Percentiles rank a stretch among this genome's conserved stretches.
phyloP scores from a whole-genome alignment of 2,113 vertebrate genomes.

The Psilopogon haemacephalus region DNA sequence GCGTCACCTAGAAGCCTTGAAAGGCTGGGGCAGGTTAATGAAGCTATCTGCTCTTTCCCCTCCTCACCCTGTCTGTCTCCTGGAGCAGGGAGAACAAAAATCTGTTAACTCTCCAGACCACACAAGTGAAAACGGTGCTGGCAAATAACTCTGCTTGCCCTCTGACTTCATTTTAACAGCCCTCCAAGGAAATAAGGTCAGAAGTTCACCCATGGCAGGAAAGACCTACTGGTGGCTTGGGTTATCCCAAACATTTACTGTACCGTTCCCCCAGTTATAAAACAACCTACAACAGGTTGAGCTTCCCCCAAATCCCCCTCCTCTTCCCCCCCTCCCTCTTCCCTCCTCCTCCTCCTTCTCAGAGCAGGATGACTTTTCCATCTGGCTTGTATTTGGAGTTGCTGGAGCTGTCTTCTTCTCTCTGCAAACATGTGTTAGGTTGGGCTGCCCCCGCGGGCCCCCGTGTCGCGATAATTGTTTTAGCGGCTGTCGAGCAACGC shows the following conservation, averaged over 20 bases:
- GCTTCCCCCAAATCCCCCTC: too few relatives aligned
- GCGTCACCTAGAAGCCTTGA: background rate
- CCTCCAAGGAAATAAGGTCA: conserved; percentile 89
- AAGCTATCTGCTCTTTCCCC: conserved; percentile 29
- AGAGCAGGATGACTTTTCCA: conserved; percentile 74
- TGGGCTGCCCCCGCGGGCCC: conserved; percentile 65
- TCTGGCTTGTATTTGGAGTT: conserved; percentile 74
- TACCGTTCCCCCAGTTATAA: conserved; percentile 75
- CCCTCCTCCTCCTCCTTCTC: background rate
- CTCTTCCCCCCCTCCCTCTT: too few relatives aligned
- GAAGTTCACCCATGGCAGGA: conserved; percentile 91
- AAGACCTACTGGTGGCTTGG: conserved; percentile 80
- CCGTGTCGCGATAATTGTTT: conserved; percentile 73
- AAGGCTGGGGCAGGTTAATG: background rate
- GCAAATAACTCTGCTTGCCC: conserved; percentile 91
- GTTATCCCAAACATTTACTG: conserved; percentile 79
- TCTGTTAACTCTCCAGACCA: conserved; percentile 92
- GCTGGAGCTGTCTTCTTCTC: conserved; percentile 49
- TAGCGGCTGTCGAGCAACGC: conserved; percentile 76
- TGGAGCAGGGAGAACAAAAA: conserved; percentile 61
- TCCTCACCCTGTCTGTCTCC: conserved; percentile 23
- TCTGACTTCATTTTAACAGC: conserved; percentile 90
- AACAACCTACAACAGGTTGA: conserved; percentile 58
- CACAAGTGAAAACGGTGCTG: conserved; percentile 88
- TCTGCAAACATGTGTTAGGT: conserved; percentile 73